These are phyloP conservation scores for Hippocampus barbouri DNA, from an alignment of 2,113 vertebrate species.

Conservation along the genomic window DNA sequence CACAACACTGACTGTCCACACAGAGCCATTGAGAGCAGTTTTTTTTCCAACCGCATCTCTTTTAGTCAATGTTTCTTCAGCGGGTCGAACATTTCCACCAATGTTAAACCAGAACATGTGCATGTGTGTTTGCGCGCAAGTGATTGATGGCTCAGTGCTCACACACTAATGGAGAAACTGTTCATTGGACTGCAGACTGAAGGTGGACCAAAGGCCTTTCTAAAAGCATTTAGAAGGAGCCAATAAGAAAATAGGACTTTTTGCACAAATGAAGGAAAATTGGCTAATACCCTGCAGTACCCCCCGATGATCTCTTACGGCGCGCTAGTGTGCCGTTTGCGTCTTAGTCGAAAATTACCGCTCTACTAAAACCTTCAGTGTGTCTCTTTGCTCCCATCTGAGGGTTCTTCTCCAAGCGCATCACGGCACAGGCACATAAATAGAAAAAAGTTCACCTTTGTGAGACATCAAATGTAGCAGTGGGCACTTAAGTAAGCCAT, in stretches of 20 bases:
- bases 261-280: too few species aligned
- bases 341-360: too few species aligned
- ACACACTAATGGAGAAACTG: neutral
- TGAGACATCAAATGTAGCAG: too few species aligned
- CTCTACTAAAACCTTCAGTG: too few species aligned
- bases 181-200: neutral
- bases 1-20: neutral
- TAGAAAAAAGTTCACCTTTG: conserved; percentile 28
- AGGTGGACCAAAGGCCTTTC: neutral
- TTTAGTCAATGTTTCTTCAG: neutral
- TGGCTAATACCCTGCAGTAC: too few species aligned
- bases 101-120: too few species aligned
- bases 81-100: neutral
- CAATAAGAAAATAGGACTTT: too few species aligned
- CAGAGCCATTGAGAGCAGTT: neutral
- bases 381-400: conserved; percentile 19
- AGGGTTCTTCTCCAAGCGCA: conserved; percentile 11
- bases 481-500: neutral
- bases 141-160: conserved; percentile 13
- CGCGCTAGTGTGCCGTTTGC: too few species aligned
- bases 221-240: neutral
- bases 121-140: neutral
- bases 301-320: too few species aligned
- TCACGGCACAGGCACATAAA: conserved; percentile 28
- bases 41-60: neutral